Conservation (phyloP, 2,888 invertebrate genomes). For the Dynastes grantii region DNA sequence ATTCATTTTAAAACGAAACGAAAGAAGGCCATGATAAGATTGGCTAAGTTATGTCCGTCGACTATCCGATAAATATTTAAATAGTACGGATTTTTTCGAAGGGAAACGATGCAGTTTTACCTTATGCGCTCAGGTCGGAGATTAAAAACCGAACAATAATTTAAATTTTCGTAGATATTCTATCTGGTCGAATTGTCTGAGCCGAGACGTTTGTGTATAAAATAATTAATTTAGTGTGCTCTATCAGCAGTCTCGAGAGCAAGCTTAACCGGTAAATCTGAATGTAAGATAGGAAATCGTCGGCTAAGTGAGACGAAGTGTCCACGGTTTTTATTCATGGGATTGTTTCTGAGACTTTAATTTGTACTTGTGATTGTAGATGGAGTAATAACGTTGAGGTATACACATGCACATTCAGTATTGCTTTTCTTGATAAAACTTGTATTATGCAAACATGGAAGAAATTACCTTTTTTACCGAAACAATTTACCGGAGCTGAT, state of each 20-base stretch:
- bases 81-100: slow-evolving; percentile 35
- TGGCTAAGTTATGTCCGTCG: slow-evolving; percentile 39
- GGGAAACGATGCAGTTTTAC: slow-evolving; percentile 25
- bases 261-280: slow-evolving; percentile 30
- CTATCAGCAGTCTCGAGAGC: slow-evolving; percentile 16
- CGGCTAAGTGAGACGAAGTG: slow-evolving; percentile 1
- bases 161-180: slow-evolving; percentile 35
- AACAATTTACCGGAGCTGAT: too few relatives aligned
- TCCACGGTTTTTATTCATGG: slow-evolving; percentile 1
- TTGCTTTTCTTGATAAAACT: neutral
- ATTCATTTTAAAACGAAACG: slow-evolving; percentile 38
- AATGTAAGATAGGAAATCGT: neutral
- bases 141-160: slow-evolving; percentile 36
- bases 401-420: neutral
- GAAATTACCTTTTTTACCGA: neutral
- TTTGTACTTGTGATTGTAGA: neutral
- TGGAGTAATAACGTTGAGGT: neutral
- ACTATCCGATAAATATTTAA: slow-evolving; percentile 36
- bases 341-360: slow-evolving; percentile 16
- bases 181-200: slow-evolving; percentile 31
- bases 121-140: slow-evolving; percentile 24
- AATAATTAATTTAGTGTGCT: slow-evolving; percentile 41
- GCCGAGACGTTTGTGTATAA: slow-evolving; percentile 24
- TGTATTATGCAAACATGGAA: neutral
- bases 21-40: slow-evolving; percentile 36